Base-by-base conservation (phyloP, 2,797 vertebrate species). In the Squalus acanthias region DNA sequence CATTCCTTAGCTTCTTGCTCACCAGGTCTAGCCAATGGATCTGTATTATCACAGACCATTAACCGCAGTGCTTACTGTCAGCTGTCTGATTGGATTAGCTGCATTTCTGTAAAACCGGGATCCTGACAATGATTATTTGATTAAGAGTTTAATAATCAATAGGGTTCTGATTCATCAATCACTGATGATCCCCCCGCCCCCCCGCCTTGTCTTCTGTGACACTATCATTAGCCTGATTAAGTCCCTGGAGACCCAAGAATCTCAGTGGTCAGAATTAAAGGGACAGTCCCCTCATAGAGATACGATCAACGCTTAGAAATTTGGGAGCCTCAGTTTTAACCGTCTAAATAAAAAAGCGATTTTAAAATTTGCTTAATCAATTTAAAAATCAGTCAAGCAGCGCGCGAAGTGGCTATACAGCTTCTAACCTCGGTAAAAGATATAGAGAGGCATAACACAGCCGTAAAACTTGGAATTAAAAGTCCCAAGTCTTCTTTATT, bases 61-160 rank as follows among this genome's bases (percentile, higher is more conserved):
- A 95, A 74, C 50, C 50, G 76, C 94, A 53, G 26, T 57, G 53
- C 26, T 74, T 33, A 39, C 46, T 95, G 69, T 95, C 70, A 74
- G 46, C 33, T 13, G 15, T 2, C 13, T 76, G 50, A 53, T 95
- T 95, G 70, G 70, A 92, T 92, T 63, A 92, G 33, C 89, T 20
- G 60, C 4, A 39, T 92, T 65, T 92, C 29, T 65, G 89, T 72
- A 95, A 57, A 72, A 74, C 94, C 26, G 13, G 46, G 15, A 33
- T 74, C 70, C 46, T 53, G 70, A 76, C 94, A 95, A 95, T 95
- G 94, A 95, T 95, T 95, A 95, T 95, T 76, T 57, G 94, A 74
- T 95, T 95, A 95, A 95, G 94, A 53, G 70, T 95, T 95, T 57
- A 95, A 95, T 95, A 74, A 74, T 95, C 94, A 95, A 95, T 95